Percentiles rank a stretch among this genome's conserved stretches.
Conservation (phyloP, 2,888 invertebrate species). For the Diarsia rubi region DNA sequence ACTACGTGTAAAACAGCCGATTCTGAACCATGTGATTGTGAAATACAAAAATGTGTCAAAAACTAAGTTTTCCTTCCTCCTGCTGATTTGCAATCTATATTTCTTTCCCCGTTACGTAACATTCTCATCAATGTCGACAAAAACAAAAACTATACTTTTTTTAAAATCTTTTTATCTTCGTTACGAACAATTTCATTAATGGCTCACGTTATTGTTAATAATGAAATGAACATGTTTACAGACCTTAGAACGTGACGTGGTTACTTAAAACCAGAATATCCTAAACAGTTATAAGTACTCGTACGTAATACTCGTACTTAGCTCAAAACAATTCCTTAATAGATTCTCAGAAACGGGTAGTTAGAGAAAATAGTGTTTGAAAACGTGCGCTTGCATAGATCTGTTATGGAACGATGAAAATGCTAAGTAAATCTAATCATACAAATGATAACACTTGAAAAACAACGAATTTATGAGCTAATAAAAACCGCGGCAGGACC, state of each 20-base stretch:
- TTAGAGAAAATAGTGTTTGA: conserved; percentile 5
- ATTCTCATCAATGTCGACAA: conserved; percentile 19
- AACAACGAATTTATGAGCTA: conserved; percentile 8
- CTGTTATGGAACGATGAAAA: conserved; percentile 4
- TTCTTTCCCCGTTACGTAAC: conserved; percentile 39
- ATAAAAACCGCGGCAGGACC: conserved; percentile 14
- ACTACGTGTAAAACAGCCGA: conserved; percentile 9
- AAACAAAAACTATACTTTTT: conserved; percentile 49
- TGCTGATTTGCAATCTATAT: not conserved
- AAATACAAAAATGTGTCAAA: not conserved
- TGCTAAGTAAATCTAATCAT: conserved; percentile 5
- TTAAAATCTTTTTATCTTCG: conserved; percentile 28
- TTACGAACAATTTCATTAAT: conserved; percentile 43
- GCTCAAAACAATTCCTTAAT: conserved; percentile 17
- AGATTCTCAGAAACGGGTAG: conserved; percentile 14
- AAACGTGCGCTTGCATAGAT: conserved; percentile 25
- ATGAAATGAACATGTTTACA: conserved; percentile 34
- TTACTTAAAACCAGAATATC: conserved; percentile 53
- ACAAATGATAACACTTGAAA: conserved; percentile 2
- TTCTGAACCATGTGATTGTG: conserved; percentile 23
- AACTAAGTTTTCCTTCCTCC: conserved; percentile 7
- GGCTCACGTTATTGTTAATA: conserved; percentile 38
- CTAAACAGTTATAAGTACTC: conserved; percentile 33
- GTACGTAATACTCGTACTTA: too few relatives aligned
- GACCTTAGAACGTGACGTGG: conserved; percentile 22